Evolutionary conservation across 37 sponge, comb jelly and placozoan species (phyloP), one percentile per base, ranked within the genome.

Genomic region (Cliona cf. orientalis): DNA sequence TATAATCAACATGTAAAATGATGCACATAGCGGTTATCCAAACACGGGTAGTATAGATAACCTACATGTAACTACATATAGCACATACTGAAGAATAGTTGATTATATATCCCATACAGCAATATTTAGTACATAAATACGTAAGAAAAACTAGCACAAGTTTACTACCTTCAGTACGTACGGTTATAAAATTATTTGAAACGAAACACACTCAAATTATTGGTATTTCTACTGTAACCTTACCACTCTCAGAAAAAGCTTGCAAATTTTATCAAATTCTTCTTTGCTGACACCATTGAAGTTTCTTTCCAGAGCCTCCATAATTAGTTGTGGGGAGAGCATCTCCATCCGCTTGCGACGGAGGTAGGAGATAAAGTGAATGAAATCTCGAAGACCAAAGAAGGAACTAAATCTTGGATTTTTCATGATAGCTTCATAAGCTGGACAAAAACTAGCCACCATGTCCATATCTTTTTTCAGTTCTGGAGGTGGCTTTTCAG

Each of bases 311-410:
- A 97, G 69, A 23, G 92, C 94, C 40, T 84, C 42, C 84, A 93
- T 73, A 3, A 97, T 90, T 35, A 93, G 66, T 59, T 85, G 81
- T 19, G 85, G 69, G 29, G 65, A 76, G 35, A 93, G 75, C 39
- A 67, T 82, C 19, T 39, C 59, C 58, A 36, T 37, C 9, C 79
- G 55, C 29, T 83, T 80, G 22, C 95, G 78, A 23, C 81, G 76
- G 14, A 95, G 74, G 71, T 91, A 95, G 64, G 82, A 76, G n/a
- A 91, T 75, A 38, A 95, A 87, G 58, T 95, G 91, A 46, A 95
- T 95, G 57, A 95, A 95, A 42, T 95, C 95, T 58, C 95, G 85
- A 42, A 95, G 70, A 57, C 95, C 95, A 71, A 88, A 95, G 69
- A 95, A 95, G 1, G 37, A 37, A 12, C 58, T 67, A 38, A 76